Conservation (phyloP, 2,113 vertebrate species). For the Balaeniceps rex region DNA sequence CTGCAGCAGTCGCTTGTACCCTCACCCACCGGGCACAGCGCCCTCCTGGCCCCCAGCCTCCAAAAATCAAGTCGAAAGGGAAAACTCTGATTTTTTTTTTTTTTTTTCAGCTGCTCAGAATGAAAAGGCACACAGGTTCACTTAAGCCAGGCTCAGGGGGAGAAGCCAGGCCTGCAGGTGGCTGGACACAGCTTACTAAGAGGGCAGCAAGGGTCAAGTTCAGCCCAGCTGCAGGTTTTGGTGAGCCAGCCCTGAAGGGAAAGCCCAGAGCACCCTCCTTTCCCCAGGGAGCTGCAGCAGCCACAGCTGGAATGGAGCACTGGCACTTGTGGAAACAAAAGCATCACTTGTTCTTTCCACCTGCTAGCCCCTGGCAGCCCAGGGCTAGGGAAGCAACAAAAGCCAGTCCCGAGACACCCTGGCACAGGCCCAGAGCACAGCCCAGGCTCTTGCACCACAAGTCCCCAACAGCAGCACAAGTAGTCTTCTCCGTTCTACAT, state of each 20-base stretch:
- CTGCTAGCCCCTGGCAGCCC: not conserved
- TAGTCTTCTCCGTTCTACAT: slow-evolving; percentile 61
- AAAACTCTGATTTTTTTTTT: not conserved
- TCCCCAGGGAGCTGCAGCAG: not conserved
- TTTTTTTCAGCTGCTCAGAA: not conserved
- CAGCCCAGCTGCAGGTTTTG: not conserved
- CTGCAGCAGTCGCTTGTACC: not conserved
- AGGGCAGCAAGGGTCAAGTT: not conserved
- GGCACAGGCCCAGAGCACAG: not conserved
- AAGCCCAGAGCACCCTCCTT: not conserved
- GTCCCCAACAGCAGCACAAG: not conserved
- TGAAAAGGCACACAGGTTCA: too few relatives aligned
- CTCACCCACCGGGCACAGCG: fast-evolving
- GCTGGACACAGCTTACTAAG: not conserved
- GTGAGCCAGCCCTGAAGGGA: not conserved
- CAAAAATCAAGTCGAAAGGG: not conserved
- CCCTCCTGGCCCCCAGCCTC: fast-evolving
- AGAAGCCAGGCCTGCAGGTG: not conserved
- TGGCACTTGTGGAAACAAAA: not conserved
- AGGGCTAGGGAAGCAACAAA: not conserved
- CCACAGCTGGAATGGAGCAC: not conserved
- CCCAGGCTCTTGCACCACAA: not conserved
- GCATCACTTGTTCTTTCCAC: not conserved
- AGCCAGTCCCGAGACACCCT: not conserved
- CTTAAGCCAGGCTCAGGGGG: not conserved